Percentiles rank a stretch among this genome's conserved stretches.
Conservation (phyloP, 2,888 invertebrate species). For the Acleris literana region DNA sequence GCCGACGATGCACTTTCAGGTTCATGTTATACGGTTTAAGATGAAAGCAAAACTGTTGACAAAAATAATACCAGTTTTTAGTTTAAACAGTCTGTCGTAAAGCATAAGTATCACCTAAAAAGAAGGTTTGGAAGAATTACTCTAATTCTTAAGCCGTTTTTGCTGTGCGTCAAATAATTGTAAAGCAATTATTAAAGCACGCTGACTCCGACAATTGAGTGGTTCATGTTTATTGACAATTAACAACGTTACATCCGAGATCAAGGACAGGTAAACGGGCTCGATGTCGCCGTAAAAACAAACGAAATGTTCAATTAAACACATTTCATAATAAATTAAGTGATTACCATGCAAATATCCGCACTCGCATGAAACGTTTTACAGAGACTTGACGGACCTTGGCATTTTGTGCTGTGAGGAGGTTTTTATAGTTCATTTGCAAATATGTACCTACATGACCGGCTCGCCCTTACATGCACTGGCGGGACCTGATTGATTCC, state of each 20-base stretch:
- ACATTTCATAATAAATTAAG: constrained; percentile 71
- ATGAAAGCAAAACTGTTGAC: too few species aligned
- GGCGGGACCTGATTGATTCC: constrained; percentile 56
- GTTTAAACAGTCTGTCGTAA: too few species aligned
- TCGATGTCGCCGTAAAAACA: constrained; percentile 57
- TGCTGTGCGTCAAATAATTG: constrained; percentile 3
- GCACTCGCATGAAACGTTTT: constrained; percentile 46
- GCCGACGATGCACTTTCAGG: too few species aligned
- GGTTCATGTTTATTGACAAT: constrained; percentile 40
- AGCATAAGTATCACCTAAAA: too few species aligned
- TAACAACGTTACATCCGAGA: constrained; percentile 47
- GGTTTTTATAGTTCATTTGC: constrained; percentile 38
- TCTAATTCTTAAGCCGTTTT: too few species aligned
- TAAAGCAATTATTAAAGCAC: constrained; percentile 10
- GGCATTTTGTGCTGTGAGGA: constrained; percentile 48
- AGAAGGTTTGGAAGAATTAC: too few species aligned
- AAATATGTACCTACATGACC: constrained; percentile 34
- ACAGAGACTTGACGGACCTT: constrained; percentile 48
- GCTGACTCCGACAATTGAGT: constrained; percentile 41
- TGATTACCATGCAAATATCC: constrained; percentile 57
- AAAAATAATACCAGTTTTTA: too few species aligned
- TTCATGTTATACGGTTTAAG: too few species aligned
- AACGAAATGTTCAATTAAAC: constrained; percentile 57
- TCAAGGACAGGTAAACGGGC: constrained; percentile 52
- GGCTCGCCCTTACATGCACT: constrained; percentile 46